Conservation (phyloP, 2,797 vertebrate genomes). For the Erpetoichthys calabaricus region DNA sequence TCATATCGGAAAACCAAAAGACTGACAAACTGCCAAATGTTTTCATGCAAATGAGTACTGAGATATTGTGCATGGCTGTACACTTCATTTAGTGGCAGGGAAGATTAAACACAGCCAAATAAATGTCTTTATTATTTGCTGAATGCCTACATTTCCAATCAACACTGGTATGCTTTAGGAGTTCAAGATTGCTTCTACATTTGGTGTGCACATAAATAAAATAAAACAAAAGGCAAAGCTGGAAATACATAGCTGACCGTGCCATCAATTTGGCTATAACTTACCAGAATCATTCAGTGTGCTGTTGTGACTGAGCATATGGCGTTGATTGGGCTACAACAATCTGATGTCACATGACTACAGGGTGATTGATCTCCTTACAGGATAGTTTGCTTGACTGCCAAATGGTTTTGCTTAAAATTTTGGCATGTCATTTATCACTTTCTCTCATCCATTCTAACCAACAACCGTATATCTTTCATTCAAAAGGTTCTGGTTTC, state of each 20-base stretch:
- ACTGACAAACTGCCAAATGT: neutral
- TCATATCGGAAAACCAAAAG: neutral
- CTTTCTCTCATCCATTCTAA: neutral
- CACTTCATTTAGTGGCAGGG: neutral
- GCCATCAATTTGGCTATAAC: slow-evolving; percentile 3
- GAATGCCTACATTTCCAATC: neutral
- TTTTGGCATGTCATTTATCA: slow-evolving; percentile 4
- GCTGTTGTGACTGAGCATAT: slow-evolving; percentile 5
- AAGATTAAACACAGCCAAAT: neutral
- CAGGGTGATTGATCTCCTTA: slow-evolving; percentile 9
- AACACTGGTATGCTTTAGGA: no score
- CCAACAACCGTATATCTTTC: neutral
- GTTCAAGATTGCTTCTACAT: no score
- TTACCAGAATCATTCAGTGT: slow-evolving; percentile 1
- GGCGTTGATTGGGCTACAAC: slow-evolving; percentile 7
- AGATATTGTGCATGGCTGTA: neutral
- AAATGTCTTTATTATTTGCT: neutral
- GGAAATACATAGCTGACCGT: neutral
- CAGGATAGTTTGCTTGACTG: slow-evolving; percentile 3
- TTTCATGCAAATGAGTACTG: neutral
- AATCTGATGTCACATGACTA: slow-evolving; percentile 18
- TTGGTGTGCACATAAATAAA: no score
- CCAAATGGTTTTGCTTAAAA: slow-evolving; percentile 2
- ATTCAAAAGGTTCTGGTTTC: neutral
- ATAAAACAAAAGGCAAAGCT: no score